Evolutionary conservation across 2,797 vertebrate species (phyloP), one percentile per base, ranked within the genome.

Genomic region (Mus spretus): DNA sequence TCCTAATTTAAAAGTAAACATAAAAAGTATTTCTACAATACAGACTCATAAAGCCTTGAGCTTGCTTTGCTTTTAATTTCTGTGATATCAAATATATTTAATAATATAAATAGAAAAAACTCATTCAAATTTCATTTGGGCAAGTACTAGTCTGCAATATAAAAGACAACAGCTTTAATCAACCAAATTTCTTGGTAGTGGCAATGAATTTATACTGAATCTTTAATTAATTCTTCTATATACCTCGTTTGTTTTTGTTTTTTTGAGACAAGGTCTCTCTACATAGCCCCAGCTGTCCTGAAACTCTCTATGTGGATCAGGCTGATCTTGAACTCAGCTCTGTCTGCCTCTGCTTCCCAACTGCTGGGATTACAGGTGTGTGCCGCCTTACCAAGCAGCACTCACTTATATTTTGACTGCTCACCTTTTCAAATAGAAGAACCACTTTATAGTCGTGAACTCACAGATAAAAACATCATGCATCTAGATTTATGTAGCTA

Each of bases 71-170:
- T 82, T 95, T 91, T 40, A 24, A 94, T 94, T 88, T 94, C 83
- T 95, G 12, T 78, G 53, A 67, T 87, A 85, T 94, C n/a, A 93
- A 90, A 88, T 63, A 12, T 89, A 92, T 82, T 96, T 80, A 94
- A 50, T 74, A 94, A 89, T 2, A 77, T 37, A 55, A 31, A 86
- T 0, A 50, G n/a, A 34, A 57, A 34, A 79, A 96, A 89, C 61
- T 6, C 31, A 95, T 26, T 95, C 40, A 26, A 94, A 94, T 77
- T 81, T 91, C n/a, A 70, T 9, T 26, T 94, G 88, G 20, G 0
- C 8, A 90, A 95, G 13, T 63, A 65, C 34, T 81, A 93, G 2
- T 88, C 31, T 72, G 53, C 7, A 81, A 17, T 40, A 85, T 59
- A 82, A 89, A 96, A 65, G 9, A 86, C 37, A n/a, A 93, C 11